These are phyloP conservation scores for Gobio occitaniae DNA, from an alignment of 2,797 vertebrate genomes.

Conservation along the genomic window DNA sequence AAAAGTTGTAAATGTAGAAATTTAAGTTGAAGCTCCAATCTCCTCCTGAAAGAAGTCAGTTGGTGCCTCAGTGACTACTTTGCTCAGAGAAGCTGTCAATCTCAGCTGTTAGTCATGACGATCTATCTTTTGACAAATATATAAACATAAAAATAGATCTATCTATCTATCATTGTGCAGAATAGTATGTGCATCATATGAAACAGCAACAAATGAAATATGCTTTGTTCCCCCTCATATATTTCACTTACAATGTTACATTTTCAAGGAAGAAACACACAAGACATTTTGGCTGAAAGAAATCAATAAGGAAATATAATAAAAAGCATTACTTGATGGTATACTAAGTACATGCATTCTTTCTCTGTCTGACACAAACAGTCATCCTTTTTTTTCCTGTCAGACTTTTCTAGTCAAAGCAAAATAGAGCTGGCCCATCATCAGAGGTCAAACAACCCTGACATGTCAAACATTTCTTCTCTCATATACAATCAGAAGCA, in stretches of 20 bases:
- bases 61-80: too few species aligned
- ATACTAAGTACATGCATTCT: not conserved
- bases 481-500: slow-evolving; percentile 2
- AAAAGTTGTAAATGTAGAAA: too few species aligned
- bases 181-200: not conserved
- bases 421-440: not conserved
- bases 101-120: too few species aligned
- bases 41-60: too few species aligned
- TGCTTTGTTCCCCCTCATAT: slow-evolving; percentile 1
- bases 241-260: not conserved
- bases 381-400: slow-evolving; percentile 22
- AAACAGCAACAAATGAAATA: slow-evolving; percentile 4
- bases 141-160: not conserved
- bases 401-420: not conserved
- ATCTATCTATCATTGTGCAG: not conserved
- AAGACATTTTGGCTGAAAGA: slow-evolving; percentile 5
- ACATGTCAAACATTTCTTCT: slow-evolving; percentile 17
- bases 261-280: not conserved
- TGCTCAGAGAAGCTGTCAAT: too few species aligned
- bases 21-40: too few species aligned
- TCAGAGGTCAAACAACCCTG: slow-evolving; percentile 12
- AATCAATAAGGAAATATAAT: slow-evolving; percentile 22
- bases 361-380: not conserved
- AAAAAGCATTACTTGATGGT: slow-evolving; percentile 20
- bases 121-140: too few species aligned